A percentile compares a stretch with the other conserved stretches of the same genome.
Evolutionary conservation across 2,797 vertebrate genomes (phyloP).

Genomic region (Rallus crepitans): DNA sequence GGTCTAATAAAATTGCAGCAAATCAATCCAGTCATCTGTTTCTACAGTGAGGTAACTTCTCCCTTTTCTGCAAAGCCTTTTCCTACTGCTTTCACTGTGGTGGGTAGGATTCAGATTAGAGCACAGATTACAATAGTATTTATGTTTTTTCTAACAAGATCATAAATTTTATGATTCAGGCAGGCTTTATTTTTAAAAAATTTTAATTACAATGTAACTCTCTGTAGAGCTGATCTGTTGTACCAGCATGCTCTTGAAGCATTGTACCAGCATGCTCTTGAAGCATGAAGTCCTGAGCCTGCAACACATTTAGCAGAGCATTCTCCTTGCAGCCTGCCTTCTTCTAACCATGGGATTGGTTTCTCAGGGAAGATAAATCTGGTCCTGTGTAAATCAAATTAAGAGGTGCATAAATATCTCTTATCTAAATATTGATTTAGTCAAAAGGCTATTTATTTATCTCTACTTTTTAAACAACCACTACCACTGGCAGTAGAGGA

Average conservation of each 20-base stretch:
- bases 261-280: not conserved
- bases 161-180: not conserved
- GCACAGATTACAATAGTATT: not conserved
- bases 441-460: not conserved
- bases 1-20: not conserved
- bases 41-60: not conserved
- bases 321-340: not conserved
- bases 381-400: not conserved
- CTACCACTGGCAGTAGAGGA: not conserved
- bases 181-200: not conserved
- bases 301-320: not conserved
- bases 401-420: not conserved
- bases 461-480: not conserved
- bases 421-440: not conserved
- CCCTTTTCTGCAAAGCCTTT: not conserved
- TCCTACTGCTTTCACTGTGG: not conserved
- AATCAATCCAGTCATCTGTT: not conserved
- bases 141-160: not conserved
- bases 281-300: not conserved
- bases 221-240: not conserved
- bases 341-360: not conserved
- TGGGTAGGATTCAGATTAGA: not conserved
- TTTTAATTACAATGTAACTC: not conserved
- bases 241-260: not conserved
- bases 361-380: not conserved